Evolutionary conservation across 2,113 vertebrate species (phyloP).

Genomic region (Todiramphus chloris): DNA sequence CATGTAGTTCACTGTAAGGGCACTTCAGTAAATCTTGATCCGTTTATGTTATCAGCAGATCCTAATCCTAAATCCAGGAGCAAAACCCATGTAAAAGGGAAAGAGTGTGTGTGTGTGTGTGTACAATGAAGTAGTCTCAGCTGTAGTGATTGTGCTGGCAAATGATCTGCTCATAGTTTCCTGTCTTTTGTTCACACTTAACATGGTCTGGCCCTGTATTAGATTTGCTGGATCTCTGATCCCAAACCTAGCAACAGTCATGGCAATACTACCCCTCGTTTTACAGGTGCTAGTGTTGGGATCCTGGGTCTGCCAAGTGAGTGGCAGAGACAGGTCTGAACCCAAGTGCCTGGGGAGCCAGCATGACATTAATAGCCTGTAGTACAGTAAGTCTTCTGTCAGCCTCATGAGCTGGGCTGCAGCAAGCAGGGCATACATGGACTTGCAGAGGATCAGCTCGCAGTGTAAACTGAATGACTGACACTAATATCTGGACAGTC

Average conservation of each 20-base stretch:
- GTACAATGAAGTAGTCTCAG: not conserved
- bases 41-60: conserved; percentile 56
- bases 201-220: rapidly evolving
- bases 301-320: not conserved
- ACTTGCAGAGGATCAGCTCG: not conserved
- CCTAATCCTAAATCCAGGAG: conserved; percentile 43
- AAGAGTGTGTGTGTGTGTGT: not conserved
- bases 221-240: not conserved
- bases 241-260: not conserved
- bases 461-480: not conserved
- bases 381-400: conserved; percentile 7
- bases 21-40: conserved; percentile 34
- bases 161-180: rapidly evolving
- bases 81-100: conserved; percentile 32
- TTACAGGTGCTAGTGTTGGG: not conserved
- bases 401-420: not conserved
- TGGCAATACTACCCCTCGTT: rapidly evolving
- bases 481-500: not conserved
- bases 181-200: not conserved
- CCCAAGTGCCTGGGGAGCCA: not conserved
- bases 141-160: not conserved
- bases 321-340: conserved; percentile 44
- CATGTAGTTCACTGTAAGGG: conserved; percentile 31
- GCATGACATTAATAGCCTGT: conserved; percentile 7
- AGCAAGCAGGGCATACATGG: conserved; percentile 2